Evolutionary conservation across 2,113 vertebrate species (phyloP).

Genomic region (Oenanthe melanoleuca): DNA sequence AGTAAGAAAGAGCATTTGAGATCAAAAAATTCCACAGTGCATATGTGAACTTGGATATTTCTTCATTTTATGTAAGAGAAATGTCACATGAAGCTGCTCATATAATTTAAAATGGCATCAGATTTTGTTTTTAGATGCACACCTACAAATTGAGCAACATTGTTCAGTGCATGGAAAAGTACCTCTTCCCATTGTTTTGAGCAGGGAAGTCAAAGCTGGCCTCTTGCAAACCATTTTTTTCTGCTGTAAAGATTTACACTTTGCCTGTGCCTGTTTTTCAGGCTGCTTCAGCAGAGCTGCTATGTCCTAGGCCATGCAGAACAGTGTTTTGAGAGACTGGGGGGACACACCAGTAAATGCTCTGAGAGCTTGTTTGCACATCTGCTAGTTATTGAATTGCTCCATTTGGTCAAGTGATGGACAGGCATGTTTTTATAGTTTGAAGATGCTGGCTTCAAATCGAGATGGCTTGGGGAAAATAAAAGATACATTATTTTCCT

Average conservation of each 20-base stretch:
- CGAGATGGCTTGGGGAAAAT: not conserved
- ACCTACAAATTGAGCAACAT: not conserved
- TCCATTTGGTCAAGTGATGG: not conserved
- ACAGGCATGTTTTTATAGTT: not conserved
- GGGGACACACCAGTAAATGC: not conserved
- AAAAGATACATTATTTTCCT: accelerated
- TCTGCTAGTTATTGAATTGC: not conserved
- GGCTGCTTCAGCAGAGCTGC: not conserved
- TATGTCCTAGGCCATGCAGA: not conserved
- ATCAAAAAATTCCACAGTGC: not conserved
- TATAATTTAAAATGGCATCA: not conserved
- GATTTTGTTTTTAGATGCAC: not conserved
- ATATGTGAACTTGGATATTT: not conserved
- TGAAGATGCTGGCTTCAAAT: not conserved
- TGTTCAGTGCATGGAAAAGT: not conserved
- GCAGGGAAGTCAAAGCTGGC: not conserved
- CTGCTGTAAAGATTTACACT: not conserved
- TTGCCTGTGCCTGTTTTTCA: not conserved
- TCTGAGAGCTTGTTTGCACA: not conserved
- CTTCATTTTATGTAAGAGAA: not conserved
- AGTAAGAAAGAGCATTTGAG: not conserved
- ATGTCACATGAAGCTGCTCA: not conserved
- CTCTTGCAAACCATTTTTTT: not conserved
- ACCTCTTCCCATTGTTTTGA: not conserved
- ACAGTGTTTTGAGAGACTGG: not conserved